Conservation (phyloP, 2,113 vertebrate species). For the Oryzias celebensis region DNA sequence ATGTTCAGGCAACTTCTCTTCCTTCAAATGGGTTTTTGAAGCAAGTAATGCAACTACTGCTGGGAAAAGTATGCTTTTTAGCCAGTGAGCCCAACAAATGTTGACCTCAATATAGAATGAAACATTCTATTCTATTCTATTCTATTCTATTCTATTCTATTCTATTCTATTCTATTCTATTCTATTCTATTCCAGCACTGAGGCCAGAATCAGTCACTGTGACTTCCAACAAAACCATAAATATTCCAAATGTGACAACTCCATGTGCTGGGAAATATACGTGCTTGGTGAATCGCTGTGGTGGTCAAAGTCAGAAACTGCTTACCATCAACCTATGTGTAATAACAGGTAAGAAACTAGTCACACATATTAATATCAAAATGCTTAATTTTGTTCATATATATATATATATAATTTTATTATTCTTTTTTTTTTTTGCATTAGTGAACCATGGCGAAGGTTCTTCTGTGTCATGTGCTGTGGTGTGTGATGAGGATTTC, state of each 20-base stretch:
- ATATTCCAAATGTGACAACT: slow-evolving; percentile 27
- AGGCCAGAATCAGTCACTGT: background rate
- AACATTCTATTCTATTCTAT: background rate
- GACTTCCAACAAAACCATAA: slow-evolving; percentile 24
- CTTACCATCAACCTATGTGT: slow-evolving; percentile 51
- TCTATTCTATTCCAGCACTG: background rate
- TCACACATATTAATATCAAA: background rate
- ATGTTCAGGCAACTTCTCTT: background rate
- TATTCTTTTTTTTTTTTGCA: background rate
- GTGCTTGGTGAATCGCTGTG: slow-evolving; percentile 42
- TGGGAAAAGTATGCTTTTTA: background rate
- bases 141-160: background rate
- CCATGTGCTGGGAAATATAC: slow-evolving; percentile 54
- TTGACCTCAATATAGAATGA: no score
- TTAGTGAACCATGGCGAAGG: background rate
- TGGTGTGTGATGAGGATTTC: slow-evolving; percentile 10
- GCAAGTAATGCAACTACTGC: background rate
- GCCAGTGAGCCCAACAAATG: no score
- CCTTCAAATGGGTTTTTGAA: slow-evolving; percentile 40
- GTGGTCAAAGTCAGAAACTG: slow-evolving; percentile 5
- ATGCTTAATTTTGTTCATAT: no score
- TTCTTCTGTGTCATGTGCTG: slow-evolving; percentile 20
- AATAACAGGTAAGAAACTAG: slow-evolving; percentile 40
- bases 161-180: slow-evolving; percentile 1
- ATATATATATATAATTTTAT: slow-evolving; percentile 7